Evolutionary conservation across 2,113 vertebrate genomes (phyloP).

Genomic region (Oxygymnocypris stewartii): DNA sequence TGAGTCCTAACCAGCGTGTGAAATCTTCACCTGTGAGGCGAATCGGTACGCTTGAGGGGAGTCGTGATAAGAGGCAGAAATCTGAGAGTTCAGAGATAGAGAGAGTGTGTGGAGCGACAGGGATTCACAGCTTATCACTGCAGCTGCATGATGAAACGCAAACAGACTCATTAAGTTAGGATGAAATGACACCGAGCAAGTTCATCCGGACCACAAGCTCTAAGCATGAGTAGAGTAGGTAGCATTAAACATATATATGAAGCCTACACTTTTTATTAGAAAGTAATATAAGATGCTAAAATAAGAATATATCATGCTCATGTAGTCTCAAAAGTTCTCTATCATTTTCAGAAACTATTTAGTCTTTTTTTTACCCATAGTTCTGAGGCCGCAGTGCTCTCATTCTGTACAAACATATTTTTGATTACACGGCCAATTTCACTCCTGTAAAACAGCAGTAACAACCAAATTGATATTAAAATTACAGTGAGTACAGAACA

Average conservation of each 20-base stretch:
- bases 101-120: slow-evolving; percentile 2
- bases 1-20: slow-evolving; percentile 25
- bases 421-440: neutral
- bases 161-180: slow-evolving; percentile 35
- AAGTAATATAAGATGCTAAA: neutral
- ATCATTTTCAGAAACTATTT: no score
- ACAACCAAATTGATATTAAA: neutral
- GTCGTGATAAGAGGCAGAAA: slow-evolving; percentile 16
- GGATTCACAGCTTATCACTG: slow-evolving; percentile 4
- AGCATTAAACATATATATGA: neutral
- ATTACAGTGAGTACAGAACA: neutral
- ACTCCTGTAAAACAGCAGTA: neutral
- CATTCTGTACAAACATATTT: neutral
- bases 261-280: neutral
- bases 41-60: neutral
- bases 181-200: neutral
- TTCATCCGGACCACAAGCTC: neutral
- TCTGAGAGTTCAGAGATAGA: slow-evolving; percentile 18
- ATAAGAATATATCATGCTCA: neutral
- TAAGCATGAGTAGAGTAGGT: neutral
- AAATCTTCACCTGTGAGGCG: slow-evolving; percentile 37
- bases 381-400: neutral
- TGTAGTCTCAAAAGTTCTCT: neutral
- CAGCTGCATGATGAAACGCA: slow-evolving; percentile 7
- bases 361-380: no score